A percentile compares a stretch with the other conserved stretches of the same genome.
Evolutionary conservation across 2,888 invertebrate species (phyloP).

Genomic region (Galerucella calmariensis): DNA sequence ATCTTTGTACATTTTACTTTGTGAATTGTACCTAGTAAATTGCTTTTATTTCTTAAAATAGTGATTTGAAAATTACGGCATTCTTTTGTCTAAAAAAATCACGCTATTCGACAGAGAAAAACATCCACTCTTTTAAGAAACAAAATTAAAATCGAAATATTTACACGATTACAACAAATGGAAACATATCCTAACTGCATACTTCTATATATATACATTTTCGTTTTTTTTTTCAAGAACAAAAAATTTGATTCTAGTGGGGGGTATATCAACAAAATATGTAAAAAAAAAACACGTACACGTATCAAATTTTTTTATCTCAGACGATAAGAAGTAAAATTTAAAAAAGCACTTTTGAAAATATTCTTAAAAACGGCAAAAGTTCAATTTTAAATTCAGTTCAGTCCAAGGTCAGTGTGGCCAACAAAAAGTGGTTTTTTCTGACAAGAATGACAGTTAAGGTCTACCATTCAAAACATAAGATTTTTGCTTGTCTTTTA

Average conservation of each 20-base stretch:
- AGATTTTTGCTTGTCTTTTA: too few species aligned
- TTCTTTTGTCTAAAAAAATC: slow-evolving; percentile 7
- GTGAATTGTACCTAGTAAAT: slow-evolving; percentile 28
- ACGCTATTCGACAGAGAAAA: neutral
- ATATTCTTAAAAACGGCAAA: too few species aligned
- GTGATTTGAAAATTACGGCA: slow-evolving; percentile 11
- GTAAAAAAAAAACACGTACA: neutral
- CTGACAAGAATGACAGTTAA: too few species aligned
- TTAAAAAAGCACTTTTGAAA: neutral
- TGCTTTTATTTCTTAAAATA: slow-evolving; percentile 32
- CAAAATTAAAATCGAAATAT: slow-evolving; percentile 14
- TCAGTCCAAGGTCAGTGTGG: too few species aligned
- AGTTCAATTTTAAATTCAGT: too few species aligned
- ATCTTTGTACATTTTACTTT: slow-evolving; percentile 27
- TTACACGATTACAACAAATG: neutral
- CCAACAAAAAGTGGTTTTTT: too few species aligned
- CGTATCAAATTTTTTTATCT: neutral
- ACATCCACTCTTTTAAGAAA: slow-evolving; percentile 31
- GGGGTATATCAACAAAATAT: neutral
- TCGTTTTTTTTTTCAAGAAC: neutral
- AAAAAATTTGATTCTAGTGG: neutral
- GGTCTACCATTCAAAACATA: too few species aligned
- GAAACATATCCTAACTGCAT: neutral
- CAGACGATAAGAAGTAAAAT: neutral
- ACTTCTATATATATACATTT: neutral